Percentiles rank a stretch among this genome's conserved stretches.
These are phyloP conservation scores for Brachylomia viminalis DNA, from an alignment of 2,888 invertebrate genomes.

Conservation along the genomic window DNA sequence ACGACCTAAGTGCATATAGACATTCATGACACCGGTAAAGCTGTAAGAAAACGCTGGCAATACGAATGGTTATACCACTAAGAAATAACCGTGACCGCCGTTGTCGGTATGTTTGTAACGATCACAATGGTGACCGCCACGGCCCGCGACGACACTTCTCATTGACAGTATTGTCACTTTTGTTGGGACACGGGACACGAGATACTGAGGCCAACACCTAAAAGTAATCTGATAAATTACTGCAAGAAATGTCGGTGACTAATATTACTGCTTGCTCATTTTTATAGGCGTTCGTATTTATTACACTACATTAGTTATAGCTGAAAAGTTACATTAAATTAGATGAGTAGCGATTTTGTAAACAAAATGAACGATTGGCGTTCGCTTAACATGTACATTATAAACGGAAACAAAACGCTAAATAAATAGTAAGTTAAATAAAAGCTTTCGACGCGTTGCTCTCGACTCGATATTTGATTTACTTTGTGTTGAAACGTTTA, in stretches of 20 bases:
- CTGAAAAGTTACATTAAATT: constrained; percentile 70
- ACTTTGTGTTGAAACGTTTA: constrained; percentile 85
- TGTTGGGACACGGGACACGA: constrained; percentile 42
- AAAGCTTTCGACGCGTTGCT: constrained; percentile 79
- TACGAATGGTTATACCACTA: constrained; percentile 75
- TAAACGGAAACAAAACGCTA: constrained; percentile 75
- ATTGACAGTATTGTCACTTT: constrained; percentile 51
- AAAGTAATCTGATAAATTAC: constrained; percentile 42
- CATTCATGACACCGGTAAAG: constrained; percentile 87
- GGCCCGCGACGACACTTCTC: constrained; percentile 20
- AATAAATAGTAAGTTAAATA: constrained; percentile 78
- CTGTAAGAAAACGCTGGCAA: constrained; percentile 77
- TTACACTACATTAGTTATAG: constrained; percentile 38
- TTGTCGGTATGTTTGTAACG: constrained; percentile 64
- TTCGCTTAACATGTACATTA: constrained; percentile 71
- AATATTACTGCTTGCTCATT: constrained; percentile 22
- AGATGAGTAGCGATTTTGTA: constrained; percentile 73
- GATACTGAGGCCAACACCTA: constrained; percentile 24
- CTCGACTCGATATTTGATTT: constrained; percentile 80
- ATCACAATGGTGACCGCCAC: constrained; percentile 55
- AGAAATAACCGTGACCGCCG: constrained; percentile 65
- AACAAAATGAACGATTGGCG: constrained; percentile 74
- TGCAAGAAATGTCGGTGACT: constrained; percentile 24
- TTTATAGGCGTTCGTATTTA: constrained; percentile 33
- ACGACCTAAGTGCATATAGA: constrained; percentile 89